phyloP scores from a whole-genome alignment of 2,888 invertebrate genomes.

The Lycia hirtaria region DNA sequence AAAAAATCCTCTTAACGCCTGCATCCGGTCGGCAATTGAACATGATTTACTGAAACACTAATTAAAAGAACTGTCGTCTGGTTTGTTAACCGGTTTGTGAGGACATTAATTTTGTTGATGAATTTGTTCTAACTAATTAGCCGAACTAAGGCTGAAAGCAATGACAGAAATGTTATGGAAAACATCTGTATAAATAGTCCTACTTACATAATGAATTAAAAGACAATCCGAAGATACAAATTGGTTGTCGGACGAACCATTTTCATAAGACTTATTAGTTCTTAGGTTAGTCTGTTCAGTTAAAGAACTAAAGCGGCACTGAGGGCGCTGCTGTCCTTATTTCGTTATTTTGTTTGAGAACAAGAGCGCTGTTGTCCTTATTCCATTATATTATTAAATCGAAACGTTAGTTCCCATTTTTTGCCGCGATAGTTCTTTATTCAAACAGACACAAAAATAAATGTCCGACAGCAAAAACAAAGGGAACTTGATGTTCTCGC shows the following conservation, averaged over 20 bases:
- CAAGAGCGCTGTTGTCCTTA: too few relatives aligned
- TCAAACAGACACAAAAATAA: too few relatives aligned
- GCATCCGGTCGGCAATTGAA: conserved; percentile 35
- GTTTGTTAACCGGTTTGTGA: conserved; percentile 28
- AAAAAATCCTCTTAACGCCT: conserved; percentile 34
- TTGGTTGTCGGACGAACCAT: background rate
- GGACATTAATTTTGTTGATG: conserved; percentile 32
- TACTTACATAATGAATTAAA: background rate
- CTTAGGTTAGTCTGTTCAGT: too few relatives aligned
- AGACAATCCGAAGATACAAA: background rate
- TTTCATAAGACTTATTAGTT: background rate
- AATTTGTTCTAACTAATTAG: conserved; percentile 35
- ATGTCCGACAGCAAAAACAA: too few relatives aligned
- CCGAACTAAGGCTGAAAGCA: conserved; percentile 1
- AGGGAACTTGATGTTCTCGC: too few relatives aligned
- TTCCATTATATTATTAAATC: too few relatives aligned
- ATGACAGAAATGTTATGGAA: conserved; percentile 18
- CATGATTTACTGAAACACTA: conserved; percentile 30
- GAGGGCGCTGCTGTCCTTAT: too few relatives aligned
- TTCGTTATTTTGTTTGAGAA: too few relatives aligned
- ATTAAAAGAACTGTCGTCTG: conserved; percentile 32
- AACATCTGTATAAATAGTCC: background rate
- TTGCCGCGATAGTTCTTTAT: too few relatives aligned
- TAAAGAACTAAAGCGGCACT: background rate
- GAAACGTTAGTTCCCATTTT: too few relatives aligned